Base-by-base conservation (phyloP, 1,140 invertebrate genomes). In the Drosophila rhopaloa region DNA sequence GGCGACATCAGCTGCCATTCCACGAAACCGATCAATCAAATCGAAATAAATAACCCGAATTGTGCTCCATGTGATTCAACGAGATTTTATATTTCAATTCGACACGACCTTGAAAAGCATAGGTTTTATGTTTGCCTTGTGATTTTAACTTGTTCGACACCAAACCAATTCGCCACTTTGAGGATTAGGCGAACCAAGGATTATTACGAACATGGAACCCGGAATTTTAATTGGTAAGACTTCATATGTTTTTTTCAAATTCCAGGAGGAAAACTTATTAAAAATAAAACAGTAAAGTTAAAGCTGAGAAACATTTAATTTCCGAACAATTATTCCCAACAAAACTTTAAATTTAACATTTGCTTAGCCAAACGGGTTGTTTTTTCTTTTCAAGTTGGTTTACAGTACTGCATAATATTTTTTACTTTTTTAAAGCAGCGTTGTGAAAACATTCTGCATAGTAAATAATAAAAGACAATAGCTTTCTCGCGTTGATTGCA, bases 151-250 rank as follows among this genome's bases (percentile, higher is more conserved):
- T 66, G 65, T 44, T 59, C 58, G 29, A 62, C 53, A 79, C 66
- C 44, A 53, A 67, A 67, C 60, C 44, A 46, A 59, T 14, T 55
- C 61, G 65, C 68, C 47, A 61, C 62, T 54, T 24, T 24, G 24
- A 48, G 61, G 59, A 79, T 76, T 73, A 66, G 19, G 41, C 46
- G n/a, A 48, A 37, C 27, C 35, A 48, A 43, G 55, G 65, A 81
- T 53, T 58, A 63, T 24, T 19, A 63, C 71, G 60, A 88, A 66
- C 59, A 91, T 91, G 89, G 89, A 91, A 77, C 89, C 89, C 47
- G 76, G 83, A 63, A 91, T 91, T 91, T 91, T 91, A 91, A 89
- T 91, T 74, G 89, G 89, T 91, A 51, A 59, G 38, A 48, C 5
- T 19, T 2, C 35, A 19, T 5, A 51, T 43, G 16, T 0, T 51